Evolutionary conservation across 1,140 invertebrate species (phyloP), one percentile per base, ranked within the genome.

Genomic region (Drosophila aff.): DNA sequence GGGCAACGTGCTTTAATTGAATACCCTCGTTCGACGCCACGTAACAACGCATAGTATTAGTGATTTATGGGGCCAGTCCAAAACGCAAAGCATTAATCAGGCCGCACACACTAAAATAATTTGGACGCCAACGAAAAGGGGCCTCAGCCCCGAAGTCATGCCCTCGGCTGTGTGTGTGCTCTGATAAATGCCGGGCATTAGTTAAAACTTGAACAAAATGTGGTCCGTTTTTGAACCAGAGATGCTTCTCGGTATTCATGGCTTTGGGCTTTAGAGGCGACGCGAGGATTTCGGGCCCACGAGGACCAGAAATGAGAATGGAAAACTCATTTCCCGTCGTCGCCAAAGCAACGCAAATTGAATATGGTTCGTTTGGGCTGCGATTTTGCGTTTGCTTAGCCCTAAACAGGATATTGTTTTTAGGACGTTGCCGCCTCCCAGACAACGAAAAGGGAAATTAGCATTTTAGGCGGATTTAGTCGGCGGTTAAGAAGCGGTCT

Each of bases 401-500:
- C 67, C 77, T 67, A 68, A 72, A 76, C 83, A 86, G 83, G 83
- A 86, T 86, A 86, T 86, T 82, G 66, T 85, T 75, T 72, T 75
- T 52, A 31, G 64, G 44, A 55, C 62, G 21, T 40, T 40, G 53
- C 53, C 53, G 44, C 53, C 46, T 57, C 41, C 53, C 46, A 21
- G 36, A 21, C 36, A 57, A 23, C 41, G 31, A 63, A 44, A 73
- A 44, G 58, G 76, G 82, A 86, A 86, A 86, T 82, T 79, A 76
- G 82, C 76, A 86, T 86, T 75, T 81, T 53, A 79, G 67, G 47
- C 46, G 64, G 76, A 83, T 79, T 79, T 73, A 47, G 41, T 41
- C 26, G 18, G 57, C 61, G 44, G 44, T 60, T 53, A 60, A 71
- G 64, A 55, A 57, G 33, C 47, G 60, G 64, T 62, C 43, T 62